These are phyloP conservation scores for Tenrec ecaudatus DNA, from an alignment of 2,113 vertebrate genomes.

Conservation along the genomic window DNA sequence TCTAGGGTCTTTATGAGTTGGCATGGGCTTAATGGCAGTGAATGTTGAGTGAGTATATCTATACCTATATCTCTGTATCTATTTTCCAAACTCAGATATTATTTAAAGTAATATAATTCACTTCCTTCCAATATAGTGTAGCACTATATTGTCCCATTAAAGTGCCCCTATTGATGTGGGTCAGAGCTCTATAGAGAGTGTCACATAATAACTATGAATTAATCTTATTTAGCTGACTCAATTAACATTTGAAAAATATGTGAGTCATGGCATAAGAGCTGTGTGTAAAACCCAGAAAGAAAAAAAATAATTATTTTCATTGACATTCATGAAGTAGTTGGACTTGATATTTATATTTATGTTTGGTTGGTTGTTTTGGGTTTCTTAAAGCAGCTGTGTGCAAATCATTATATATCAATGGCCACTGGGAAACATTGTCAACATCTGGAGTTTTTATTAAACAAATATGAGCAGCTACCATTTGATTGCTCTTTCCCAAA, in stretches of 20 bases:
- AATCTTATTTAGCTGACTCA: neutral
- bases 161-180: constrained; percentile 5
- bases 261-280: constrained; percentile 29
- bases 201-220: constrained; percentile 42
- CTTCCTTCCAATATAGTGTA: constrained; percentile 47
- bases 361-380: no score
- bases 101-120: neutral
- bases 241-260: constrained; percentile 68
- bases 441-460: constrained; percentile 80
- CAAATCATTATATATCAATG: constrained; percentile 65
- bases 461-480: constrained; percentile 66
- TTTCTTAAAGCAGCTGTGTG: constrained; percentile 48
- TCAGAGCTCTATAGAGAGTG: constrained; percentile 31
- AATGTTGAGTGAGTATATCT: no score
- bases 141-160: neutral
- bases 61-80: no score
- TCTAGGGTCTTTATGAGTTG: no score
- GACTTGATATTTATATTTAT: neutral
- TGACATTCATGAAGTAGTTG: constrained; percentile 33
- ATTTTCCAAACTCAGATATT: neutral
- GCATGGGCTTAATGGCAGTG: no score
- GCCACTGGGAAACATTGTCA: constrained; percentile 55
- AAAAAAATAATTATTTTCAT: constrained; percentile 46
- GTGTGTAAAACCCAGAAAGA: constrained; percentile 9
- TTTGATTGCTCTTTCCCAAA: constrained; percentile 62